Evolutionary conservation across 2,113 vertebrate species (phyloP).

Genomic region (Sander vitreus): DNA sequence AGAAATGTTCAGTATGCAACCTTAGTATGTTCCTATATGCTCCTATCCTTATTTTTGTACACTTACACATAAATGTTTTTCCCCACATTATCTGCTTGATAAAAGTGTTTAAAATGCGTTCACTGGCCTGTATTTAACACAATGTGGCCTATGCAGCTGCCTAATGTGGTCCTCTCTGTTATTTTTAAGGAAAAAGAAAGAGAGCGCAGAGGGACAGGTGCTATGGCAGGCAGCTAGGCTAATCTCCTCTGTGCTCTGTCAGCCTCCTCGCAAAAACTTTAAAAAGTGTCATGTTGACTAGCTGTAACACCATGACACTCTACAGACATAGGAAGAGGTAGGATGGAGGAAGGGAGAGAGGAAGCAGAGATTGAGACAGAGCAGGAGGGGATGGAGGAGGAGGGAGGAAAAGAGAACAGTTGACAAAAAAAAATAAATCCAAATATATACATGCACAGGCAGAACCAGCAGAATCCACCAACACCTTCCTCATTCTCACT

Average conservation of each 20-base stretch:
- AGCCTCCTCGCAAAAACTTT: constrained; percentile 76
- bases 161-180: constrained; percentile 45
- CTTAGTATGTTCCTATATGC: background rate
- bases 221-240: constrained; percentile 69
- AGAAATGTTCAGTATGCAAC: background rate
- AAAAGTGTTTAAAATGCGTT: constrained; percentile 17
- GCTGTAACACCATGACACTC: constrained; percentile 73
- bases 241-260: constrained; percentile 76
- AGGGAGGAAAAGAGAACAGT: constrained; percentile 25
- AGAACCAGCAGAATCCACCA: constrained; percentile 45
- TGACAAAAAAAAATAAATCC: constrained; percentile 27
- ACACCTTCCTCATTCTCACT: constrained; percentile 67
- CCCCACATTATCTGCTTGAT: background rate
- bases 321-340: constrained; percentile 64
- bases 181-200: constrained; percentile 79
- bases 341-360: constrained; percentile 15
- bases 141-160: constrained; percentile 4
- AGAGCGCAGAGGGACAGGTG: constrained; percentile 69
- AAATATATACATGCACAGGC: constrained; percentile 48
- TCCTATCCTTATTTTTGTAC: background rate
- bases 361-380: constrained; percentile 61
- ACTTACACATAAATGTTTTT: background rate
- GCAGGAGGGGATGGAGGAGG: constrained; percentile 34
- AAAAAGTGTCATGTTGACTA: constrained; percentile 79
- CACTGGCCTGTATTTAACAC: constrained; percentile 26